These are phyloP conservation scores for Anguilla megastoma DNA, from an alignment of 2,797 vertebrate species.

Conservation along the genomic window DNA sequence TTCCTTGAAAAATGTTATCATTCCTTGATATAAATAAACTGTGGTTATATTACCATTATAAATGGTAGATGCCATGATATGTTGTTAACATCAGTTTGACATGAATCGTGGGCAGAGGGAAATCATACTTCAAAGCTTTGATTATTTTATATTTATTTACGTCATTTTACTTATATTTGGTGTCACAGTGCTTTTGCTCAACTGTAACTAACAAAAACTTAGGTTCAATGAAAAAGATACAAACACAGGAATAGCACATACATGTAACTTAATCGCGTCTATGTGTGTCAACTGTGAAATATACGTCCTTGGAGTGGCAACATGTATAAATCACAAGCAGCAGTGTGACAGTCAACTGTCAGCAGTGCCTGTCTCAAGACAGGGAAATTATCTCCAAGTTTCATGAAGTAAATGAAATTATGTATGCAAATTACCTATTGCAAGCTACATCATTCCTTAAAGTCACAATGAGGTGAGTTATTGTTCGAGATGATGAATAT, in stretches of 20 bases:
- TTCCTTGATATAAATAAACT: neutral
- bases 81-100: neutral
- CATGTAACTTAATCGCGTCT: neutral
- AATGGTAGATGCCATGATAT: neutral
- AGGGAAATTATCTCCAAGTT: neutral
- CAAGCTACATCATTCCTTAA: neutral
- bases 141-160: neutral
- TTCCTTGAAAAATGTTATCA: neutral
- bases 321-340: neutral
- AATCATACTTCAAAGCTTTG: neutral
- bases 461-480: slow-evolving; percentile 17
- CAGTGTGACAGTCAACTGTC: slow-evolving; percentile 3
- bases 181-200: neutral
- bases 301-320: neutral
- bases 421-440: slow-evolving; percentile 6
- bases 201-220: neutral
- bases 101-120: neutral
- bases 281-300: neutral
- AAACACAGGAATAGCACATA: neutral
- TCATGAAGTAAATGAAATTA: slow-evolving; percentile 7
- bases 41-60: neutral
- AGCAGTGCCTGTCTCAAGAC: neutral
- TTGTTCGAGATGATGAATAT: neutral
- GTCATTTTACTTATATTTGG: neutral
- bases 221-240: no score